These are phyloP conservation scores for Galeopterus variegatus DNA, from an alignment of 2,113 vertebrate species.

Conservation along the genomic window DNA sequence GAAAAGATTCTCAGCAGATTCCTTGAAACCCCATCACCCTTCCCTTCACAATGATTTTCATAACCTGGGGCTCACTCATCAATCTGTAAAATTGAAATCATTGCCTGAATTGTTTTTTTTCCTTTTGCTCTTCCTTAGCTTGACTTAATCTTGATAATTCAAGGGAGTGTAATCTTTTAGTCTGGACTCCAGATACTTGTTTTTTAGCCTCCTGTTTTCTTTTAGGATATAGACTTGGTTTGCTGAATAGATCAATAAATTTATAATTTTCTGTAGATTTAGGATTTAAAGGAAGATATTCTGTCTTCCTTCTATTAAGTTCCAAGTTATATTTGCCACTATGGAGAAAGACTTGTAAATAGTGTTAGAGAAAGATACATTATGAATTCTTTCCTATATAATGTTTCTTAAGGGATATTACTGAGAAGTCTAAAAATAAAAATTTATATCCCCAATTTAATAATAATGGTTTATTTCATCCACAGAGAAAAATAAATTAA, in stretches of 20 bases:
- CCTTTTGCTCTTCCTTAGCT: neutral
- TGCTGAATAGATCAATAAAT: neutral
- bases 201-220: constrained; percentile 27
- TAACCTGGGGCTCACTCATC: neutral
- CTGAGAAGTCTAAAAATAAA: constrained; percentile 27
- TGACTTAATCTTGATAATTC: neutral
- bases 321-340: neutral
- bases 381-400: neutral
- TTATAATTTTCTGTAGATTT: constrained; percentile 25
- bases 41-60: neutral
- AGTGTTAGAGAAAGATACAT: neutral
- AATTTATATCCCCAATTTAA: constrained; percentile 5
- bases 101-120: neutral
- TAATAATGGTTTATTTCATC: constrained; percentile 22
- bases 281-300: constrained; percentile 21
- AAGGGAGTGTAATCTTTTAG: neutral
- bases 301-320: constrained; percentile 24
- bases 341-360: neutral
- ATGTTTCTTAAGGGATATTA: constrained; percentile 44
- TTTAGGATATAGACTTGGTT: neutral
- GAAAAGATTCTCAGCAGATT: neutral
- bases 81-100: neutral
- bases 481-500: constrained; percentile 14
- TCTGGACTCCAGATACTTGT: neutral
- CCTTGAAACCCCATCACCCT: neutral